These are phyloP conservation scores for Calephelis nemesis DNA, from an alignment of 1,140 invertebrate genomes.

Conservation along the genomic window DNA sequence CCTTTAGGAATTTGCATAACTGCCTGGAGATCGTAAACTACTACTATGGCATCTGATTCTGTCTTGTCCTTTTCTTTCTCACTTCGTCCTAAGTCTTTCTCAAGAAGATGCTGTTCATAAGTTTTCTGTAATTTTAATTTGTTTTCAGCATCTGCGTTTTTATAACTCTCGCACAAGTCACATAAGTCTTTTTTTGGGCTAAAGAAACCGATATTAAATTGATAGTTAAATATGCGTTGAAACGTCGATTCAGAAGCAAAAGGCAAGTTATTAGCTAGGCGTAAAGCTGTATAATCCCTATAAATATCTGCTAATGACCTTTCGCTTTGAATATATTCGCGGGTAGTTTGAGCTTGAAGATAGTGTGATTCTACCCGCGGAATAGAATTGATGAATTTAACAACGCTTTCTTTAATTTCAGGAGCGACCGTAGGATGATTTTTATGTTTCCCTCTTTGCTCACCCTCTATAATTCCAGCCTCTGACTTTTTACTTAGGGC, in stretches of 20 bases:
- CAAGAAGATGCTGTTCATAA: conserved; percentile 29
- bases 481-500: too few relatives aligned
- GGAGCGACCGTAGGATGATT: conserved; percentile 25
- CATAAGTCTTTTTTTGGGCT: conserved; percentile 64
- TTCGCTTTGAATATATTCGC: conserved; percentile 51
- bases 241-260: too few relatives aligned
- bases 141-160: conserved; percentile 37
- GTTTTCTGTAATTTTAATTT: conserved; percentile 20
- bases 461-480: too few relatives aligned
- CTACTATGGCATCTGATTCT: conserved; percentile 38
- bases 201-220: conserved; percentile 50
- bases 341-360: conserved; percentile 41
- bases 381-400: conserved; percentile 25
- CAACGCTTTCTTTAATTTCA: conserved; percentile 30
- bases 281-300: conserved; percentile 40
- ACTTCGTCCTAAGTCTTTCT: conserved; percentile 34
- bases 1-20: conserved; percentile 34
- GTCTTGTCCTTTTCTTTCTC: conserved; percentile 37
- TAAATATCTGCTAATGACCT: conserved; percentile 45
- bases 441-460: background rate
- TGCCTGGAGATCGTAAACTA: conserved; percentile 54
- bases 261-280: conserved; percentile 21
- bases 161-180: conserved; percentile 47
- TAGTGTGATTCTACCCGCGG: conserved; percentile 19
- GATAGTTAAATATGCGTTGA: too few relatives aligned